Evolutionary conservation across 2,113 vertebrate genomes (phyloP), one percentile per base, ranked within the genome.

Genomic region (Thermophis baileyi): DNA sequence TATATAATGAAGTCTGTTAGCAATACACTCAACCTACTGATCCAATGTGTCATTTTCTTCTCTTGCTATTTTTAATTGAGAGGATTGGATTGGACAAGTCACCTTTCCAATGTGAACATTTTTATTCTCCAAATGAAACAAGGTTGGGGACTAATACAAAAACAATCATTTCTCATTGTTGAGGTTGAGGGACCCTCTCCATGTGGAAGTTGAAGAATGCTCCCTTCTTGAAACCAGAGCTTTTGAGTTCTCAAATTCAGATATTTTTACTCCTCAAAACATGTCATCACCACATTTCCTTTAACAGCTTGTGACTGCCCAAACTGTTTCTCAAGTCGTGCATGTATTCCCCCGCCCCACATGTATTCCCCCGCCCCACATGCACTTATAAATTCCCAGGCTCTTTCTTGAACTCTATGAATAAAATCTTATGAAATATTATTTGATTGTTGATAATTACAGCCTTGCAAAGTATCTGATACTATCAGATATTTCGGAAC

Each of bases 361-460:
- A 60, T 57, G 1, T 30, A 63, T 63, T 1, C 30, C 0, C 11
- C 3, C 24, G 7, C 5, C 7, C 1, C 4, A 30, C 11, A 63
- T n/a, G 11, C 60, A n/a, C 11, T 63, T 63, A 63, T n/a, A 63
- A 74, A 74, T 74, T 35, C 5, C 30, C 63, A n/a, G 14, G 14
- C 14, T 35, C n/a, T 74, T 74, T 35, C 63, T 35, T 81, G 16
- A 40, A 81, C 69, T 81, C n/a, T 18, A 40, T 40, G n/a, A 35
- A 81, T 81, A 18, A 81, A 81, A 81, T 81, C 16, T 81, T 8
- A 35, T 7, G 2, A 81, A 81, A 81, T 81, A 40, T 81, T 81
- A n/a, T 40, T 35, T 81, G n/a, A 40, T 40, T 81, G 14, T 6
- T 18, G n/a, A 7, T 81, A 8, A 40, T 81, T 40, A 74, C 16